A percentile compares a stretch with the other conserved stretches of the same genome.
Conservation (phyloP, 1,140 invertebrate genomes). For the Leptinotarsa texana region DNA sequence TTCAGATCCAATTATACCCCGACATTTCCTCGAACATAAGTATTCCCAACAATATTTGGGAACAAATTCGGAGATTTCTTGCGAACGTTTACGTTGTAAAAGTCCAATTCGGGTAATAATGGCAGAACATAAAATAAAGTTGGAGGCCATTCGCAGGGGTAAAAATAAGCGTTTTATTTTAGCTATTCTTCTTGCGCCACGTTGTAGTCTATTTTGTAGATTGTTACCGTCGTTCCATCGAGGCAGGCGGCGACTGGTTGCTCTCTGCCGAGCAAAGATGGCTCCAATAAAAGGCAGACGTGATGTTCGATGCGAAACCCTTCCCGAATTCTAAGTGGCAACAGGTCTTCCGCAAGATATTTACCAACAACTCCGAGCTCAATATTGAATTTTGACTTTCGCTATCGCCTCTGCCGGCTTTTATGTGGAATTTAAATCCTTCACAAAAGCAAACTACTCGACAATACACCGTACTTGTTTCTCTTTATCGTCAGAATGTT, state of each 20-base stretch:
- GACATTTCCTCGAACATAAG: background rate
- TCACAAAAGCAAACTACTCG: background rate
- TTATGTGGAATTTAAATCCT: conserved; percentile 26
- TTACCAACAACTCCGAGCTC: conserved; percentile 37
- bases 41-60: background rate
- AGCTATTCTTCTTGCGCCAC: conserved; percentile 22
- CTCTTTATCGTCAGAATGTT: background rate
- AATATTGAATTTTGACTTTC: conserved; percentile 44
- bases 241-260: conserved; percentile 41
- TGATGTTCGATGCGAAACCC: conserved; percentile 45
- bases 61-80: conserved; percentile 21
- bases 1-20: too few species aligned
- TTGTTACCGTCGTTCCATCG: conserved; percentile 29
- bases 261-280: conserved; percentile 41
- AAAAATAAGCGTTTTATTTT: conserved; percentile 24
- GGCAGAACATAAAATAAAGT: conserved; percentile 25
- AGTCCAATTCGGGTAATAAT: conserved; percentile 26
- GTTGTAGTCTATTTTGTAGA: conserved; percentile 46
- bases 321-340: conserved; percentile 47
- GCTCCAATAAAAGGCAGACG: conserved; percentile 50
- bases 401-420: conserved; percentile 15
- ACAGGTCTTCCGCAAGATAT: conserved; percentile 45
- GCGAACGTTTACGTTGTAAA: conserved; percentile 11
- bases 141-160: conserved; percentile 12
- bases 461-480: background rate